Evolutionary conservation across 1,140 invertebrate genomes (phyloP).

Genomic region (Oryctes rhinoceros): DNA sequence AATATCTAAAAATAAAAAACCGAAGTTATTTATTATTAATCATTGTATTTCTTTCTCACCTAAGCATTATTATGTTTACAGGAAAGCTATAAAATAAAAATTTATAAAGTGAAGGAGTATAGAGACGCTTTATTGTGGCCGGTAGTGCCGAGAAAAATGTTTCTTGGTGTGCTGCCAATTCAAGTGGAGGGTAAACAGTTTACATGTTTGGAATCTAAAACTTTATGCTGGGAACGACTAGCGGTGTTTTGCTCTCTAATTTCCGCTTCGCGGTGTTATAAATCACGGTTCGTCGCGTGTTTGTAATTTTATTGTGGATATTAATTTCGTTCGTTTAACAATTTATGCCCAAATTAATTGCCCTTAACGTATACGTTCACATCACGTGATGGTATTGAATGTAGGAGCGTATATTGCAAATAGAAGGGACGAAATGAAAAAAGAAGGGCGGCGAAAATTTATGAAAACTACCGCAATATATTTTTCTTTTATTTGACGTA

Average conservation of each 20-base stretch:
- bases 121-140: too few species aligned
- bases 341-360: not conserved
- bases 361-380: not conserved
- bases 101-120: too few species aligned
- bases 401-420: not conserved
- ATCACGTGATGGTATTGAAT: not conserved
- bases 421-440: too few species aligned
- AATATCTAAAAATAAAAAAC: too few species aligned
- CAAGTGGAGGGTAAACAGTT: not conserved
- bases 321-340: conserved; percentile 10
- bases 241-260: conserved; percentile 1
- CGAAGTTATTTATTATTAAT: too few species aligned
- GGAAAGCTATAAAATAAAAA: too few species aligned
- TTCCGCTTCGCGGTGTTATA: not conserved
- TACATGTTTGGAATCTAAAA: conserved; percentile 18
- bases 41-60: too few species aligned
- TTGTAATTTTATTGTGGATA: conserved; percentile 19
- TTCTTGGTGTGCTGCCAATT: not conserved
- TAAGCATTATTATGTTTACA: too few species aligned
- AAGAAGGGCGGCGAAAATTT: too few species aligned
- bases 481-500: too few species aligned
- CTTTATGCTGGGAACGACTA: not conserved
- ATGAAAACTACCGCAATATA: too few species aligned
- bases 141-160: not conserved
- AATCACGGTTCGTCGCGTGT: not conserved